phyloP scores from a whole-genome alignment of 2,113 vertebrate genomes.

The Muntiacus muntjak region DNA sequence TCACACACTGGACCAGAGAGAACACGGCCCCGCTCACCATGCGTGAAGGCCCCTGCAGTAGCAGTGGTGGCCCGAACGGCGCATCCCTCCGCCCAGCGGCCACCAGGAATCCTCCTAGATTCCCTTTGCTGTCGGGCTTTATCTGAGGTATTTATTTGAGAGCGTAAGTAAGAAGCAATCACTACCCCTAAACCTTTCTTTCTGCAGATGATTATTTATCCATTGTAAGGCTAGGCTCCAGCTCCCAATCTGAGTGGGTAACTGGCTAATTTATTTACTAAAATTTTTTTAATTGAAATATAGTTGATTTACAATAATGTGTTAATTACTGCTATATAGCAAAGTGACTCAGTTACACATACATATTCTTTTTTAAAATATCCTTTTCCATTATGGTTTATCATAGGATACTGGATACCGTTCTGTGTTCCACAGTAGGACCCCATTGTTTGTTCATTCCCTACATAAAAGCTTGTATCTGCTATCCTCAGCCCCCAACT shows the following conservation, averaged over 20 bases:
- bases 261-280: neutral
- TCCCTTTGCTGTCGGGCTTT: neutral
- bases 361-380: neutral
- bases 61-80: no score
- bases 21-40: no score
- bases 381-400: neutral
- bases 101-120: neutral
- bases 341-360: neutral
- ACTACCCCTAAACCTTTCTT: neutral
- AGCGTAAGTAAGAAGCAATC: neutral
- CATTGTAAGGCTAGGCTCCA: neutral
- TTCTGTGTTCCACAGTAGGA: neutral
- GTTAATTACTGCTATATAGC: neutral
- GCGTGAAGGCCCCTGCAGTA: neutral
- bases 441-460: neutral
- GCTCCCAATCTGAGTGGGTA: neutral
- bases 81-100: neutral
- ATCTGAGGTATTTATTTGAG: neutral
- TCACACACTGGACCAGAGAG: accelerated
- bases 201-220: neutral
- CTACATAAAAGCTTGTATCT: neutral
- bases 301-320: neutral
- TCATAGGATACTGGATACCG: neutral
- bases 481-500: neutral
- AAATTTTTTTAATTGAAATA: neutral